Evolutionary conservation across 2,888 invertebrate genomes (phyloP), one percentile per base, ranked within the genome.

Genomic region (Agrotis ipsilon): DNA sequence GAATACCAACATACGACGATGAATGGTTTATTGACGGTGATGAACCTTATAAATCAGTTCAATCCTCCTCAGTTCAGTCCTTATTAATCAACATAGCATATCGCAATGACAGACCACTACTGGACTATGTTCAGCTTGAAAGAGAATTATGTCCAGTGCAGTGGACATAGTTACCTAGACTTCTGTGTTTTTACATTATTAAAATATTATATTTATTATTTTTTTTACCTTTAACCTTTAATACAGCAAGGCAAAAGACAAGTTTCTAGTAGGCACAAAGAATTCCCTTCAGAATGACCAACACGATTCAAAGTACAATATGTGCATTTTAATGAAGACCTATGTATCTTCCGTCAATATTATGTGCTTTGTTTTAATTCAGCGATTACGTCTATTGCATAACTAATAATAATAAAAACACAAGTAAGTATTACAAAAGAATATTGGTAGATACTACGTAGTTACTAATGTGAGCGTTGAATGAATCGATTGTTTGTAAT

Each of bases 301-400:
- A 70, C 52, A 68, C 68, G 70, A 75, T 62, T n/a, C 9, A 55
- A 61, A 19, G 24, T 54, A 72, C 83, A 68, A 52, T 55, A 68
- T 63, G 32, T 65, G 80, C 73, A 82, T 82, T 69, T 68, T 63
- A 82, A 82, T 82, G 54, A 69, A 63, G 45, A 58, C 45, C 21
- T 49, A 62, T 18, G 57, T 72, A 57, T 52, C 55, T 68, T 77
- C 68, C 52, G 57, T 60, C 16, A 45, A 27, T 45, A 62, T 62
- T 51, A 51, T 51, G 57, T 68, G 59, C 62, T 81, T 63, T 73
- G 72, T 75, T 59, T 73, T 45, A 59, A 70, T 55, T 57, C 7
- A 70, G 46, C 6, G 58, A 52, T 70, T 70, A 78, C 52, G 58
- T 45, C 24, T 54, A 58, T 54, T 59, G 74, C 63, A 59, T 78